Conservation (phyloP, 2,888 invertebrate species). For the Opisthograptis luteolata region DNA sequence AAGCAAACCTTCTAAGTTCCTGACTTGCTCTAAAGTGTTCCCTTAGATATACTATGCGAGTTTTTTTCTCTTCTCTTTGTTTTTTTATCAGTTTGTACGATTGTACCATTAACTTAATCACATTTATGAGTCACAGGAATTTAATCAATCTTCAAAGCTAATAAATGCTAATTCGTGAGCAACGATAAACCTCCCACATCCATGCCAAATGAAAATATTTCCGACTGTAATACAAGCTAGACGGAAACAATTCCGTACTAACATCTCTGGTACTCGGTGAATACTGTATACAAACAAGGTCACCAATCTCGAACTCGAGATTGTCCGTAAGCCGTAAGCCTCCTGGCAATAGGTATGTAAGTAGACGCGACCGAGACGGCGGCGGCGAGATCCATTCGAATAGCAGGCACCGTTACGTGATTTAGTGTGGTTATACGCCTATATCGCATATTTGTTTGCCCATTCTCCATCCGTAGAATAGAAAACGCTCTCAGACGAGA, state of each 20-base stretch:
- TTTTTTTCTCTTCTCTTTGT: too few relatives aligned
- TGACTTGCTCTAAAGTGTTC: too few relatives aligned
- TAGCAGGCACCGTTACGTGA: slow-evolving; percentile 56
- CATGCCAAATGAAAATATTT: slow-evolving; percentile 2
- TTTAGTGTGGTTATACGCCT: slow-evolving; percentile 42
- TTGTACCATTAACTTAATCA: too few relatives aligned
- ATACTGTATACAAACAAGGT: slow-evolving; percentile 48
- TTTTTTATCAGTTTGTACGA: too few relatives aligned
- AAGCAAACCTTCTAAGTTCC: too few relatives aligned
- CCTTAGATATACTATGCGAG: too few relatives aligned
- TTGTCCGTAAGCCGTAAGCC: slow-evolving; percentile 47
- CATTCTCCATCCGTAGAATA: slow-evolving; percentile 28
- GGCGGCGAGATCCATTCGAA: slow-evolving; percentile 47
- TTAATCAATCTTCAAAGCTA: slow-evolving; percentile 35
- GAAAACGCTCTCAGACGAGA: slow-evolving; percentile 38
- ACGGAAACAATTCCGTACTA: slow-evolving; percentile 26
- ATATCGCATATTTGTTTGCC: slow-evolving; percentile 27
- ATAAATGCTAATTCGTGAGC: slow-evolving; percentile 8
- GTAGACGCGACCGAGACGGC: slow-evolving; percentile 64
- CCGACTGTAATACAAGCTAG: slow-evolving; percentile 30
- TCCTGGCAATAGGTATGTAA: slow-evolving; percentile 51
- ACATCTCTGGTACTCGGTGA: slow-evolving; percentile 37
- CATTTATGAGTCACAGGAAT: too few relatives aligned
- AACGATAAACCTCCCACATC: slow-evolving; percentile 12
- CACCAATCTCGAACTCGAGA: slow-evolving; percentile 44